These are phyloP conservation scores for Sphaeramia orbicularis DNA, from an alignment of 2,797 vertebrate genomes.

Conservation along the genomic window DNA sequence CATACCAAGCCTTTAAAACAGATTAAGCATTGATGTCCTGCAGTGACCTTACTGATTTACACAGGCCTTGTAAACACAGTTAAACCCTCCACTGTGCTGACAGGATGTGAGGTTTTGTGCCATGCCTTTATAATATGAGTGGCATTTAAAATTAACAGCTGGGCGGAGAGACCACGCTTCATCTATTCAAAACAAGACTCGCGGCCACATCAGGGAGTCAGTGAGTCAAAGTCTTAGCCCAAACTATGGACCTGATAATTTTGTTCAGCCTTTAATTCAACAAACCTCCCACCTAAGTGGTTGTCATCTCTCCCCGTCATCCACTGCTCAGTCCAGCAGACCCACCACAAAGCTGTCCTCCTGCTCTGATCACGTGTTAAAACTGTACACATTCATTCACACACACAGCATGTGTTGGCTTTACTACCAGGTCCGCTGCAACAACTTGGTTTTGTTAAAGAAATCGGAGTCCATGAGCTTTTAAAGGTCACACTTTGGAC, in stretches of 20 bases:
- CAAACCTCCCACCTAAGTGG: slow-evolving; percentile 1
- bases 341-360: not conserved
- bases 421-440: not conserved
- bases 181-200: slow-evolving; percentile 12
- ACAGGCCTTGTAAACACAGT: slow-evolving; percentile 17
- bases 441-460: not conserved
- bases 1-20: not conserved
- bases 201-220: slow-evolving; percentile 23
- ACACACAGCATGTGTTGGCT: slow-evolving; percentile 1
- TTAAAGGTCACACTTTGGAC: too few relatives aligned
- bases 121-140: slow-evolving; percentile 21
- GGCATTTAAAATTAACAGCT: slow-evolving; percentile 30
- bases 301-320: not conserved
- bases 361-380: not conserved
- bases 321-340: not conserved
- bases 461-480: not conserved
- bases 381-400: not conserved
- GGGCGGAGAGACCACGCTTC: slow-evolving; percentile 10
- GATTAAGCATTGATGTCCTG: slow-evolving; percentile 3
- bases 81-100: slow-evolving; percentile 17
- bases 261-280: slow-evolving; percentile 42
- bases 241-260: slow-evolving; percentile 29
- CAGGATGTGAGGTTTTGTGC: slow-evolving; percentile 49
- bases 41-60: slow-evolving; percentile 16
- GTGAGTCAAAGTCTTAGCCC: slow-evolving; percentile 18